These are phyloP conservation scores for Noturus placidus DNA, from an alignment of 2,113 vertebrate genomes.

Conservation along the genomic window DNA sequence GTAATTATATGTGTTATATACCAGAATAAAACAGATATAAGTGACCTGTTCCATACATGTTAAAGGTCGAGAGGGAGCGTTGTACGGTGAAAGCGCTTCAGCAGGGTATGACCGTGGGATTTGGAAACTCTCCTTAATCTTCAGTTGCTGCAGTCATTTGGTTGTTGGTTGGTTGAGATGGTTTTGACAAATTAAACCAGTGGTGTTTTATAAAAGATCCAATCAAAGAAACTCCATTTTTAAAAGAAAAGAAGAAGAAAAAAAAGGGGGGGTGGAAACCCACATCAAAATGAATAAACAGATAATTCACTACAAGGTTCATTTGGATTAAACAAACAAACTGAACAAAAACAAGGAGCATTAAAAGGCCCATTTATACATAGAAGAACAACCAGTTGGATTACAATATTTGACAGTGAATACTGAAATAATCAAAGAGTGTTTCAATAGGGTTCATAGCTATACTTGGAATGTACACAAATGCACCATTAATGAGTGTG, in stretches of 20 bases:
- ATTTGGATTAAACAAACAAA: slow-evolving; percentile 37
- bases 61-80: slow-evolving; percentile 56
- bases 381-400: slow-evolving; percentile 56
- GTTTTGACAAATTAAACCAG: slow-evolving; percentile 53
- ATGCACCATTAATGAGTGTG: slow-evolving; percentile 66
- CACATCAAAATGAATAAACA: slow-evolving; percentile 56
- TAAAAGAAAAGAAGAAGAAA: slow-evolving; percentile 53
- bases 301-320: slow-evolving; percentile 40
- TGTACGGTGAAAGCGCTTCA: slow-evolving; percentile 68
- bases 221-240: slow-evolving; percentile 70
- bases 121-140: slow-evolving; percentile 75
- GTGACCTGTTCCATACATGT: slow-evolving; percentile 49
- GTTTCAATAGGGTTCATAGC: slow-evolving; percentile 86
- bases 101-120: slow-evolving; percentile 80
- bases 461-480: slow-evolving; percentile 77
- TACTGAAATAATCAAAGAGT: slow-evolving; percentile 52
- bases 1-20: slow-evolving; percentile 23
- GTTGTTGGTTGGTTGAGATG: slow-evolving; percentile 58
- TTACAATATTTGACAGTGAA: slow-evolving; percentile 59
- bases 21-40: slow-evolving; percentile 33
- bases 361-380: slow-evolving; percentile 60
- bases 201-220: slow-evolving; percentile 63
- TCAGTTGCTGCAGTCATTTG: slow-evolving; percentile 66
- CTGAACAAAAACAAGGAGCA: slow-evolving; percentile 59
- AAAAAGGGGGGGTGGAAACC: slow-evolving; percentile 44